Conservation (phyloP, 2,797 vertebrate genomes). For the Rhabdophis nuchalis region DNA sequence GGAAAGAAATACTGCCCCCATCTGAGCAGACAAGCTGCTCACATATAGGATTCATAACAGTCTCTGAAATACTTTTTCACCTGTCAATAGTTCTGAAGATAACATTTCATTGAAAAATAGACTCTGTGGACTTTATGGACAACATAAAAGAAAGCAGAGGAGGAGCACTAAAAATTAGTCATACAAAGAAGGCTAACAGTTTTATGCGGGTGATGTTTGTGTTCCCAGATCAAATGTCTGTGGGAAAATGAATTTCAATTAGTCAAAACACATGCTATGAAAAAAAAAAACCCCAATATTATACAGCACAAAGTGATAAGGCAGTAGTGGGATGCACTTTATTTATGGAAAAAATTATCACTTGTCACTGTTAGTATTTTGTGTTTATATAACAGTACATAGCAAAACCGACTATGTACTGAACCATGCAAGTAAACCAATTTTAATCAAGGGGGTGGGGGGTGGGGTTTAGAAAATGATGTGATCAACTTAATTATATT, state of each 20-base stretch:
- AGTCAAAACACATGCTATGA: background rate
- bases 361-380: background rate
- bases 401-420: background rate
- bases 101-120: background rate
- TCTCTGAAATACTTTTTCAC: background rate
- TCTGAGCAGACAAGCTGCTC: background rate
- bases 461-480: background rate
- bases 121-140: background rate
- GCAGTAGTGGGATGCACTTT: background rate
- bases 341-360: background rate
- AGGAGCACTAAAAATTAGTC: background rate
- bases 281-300: background rate
- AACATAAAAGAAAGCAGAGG: background rate
- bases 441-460: background rate
- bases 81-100: background rate
- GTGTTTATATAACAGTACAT: background rate
- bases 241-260: background rate
- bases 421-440: background rate
- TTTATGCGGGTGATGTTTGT: background rate
- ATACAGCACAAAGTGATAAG: background rate
- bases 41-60: background rate
- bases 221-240: background rate
- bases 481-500: background rate
- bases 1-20: background rate
- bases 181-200: background rate